Evolutionary conservation across 2,888 invertebrate genomes (phyloP).

Genomic region (Caenorhabditis wallacei): DNA sequence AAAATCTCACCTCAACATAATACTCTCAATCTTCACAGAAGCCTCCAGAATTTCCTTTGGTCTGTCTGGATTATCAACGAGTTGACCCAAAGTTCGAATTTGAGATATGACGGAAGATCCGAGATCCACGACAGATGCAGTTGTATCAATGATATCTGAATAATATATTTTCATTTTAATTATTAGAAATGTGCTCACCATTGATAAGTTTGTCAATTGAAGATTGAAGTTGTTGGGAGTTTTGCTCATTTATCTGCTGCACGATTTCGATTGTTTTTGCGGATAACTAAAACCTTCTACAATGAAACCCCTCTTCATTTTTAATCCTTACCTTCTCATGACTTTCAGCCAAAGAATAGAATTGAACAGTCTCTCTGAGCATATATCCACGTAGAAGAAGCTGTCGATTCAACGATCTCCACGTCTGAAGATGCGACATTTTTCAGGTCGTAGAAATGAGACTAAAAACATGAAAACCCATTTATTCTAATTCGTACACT

Average conservation of each 20-base stretch:
- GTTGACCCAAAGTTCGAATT: slow-evolving; percentile 88
- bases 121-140: slow-evolving; percentile 90
- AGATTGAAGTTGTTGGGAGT: slow-evolving; percentile 41
- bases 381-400: slow-evolving; percentile 89
- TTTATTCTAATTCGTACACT: slow-evolving; percentile 19
- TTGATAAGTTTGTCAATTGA: slow-evolving; percentile 60
- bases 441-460: neutral
- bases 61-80: slow-evolving; percentile 88
- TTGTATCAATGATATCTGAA: slow-evolving; percentile 87
- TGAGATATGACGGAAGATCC: slow-evolving; percentile 88
- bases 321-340: slow-evolving; percentile 83
- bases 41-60: slow-evolving; percentile 85
- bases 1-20: slow-evolving; percentile 78
- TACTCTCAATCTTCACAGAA: slow-evolving; percentile 84
- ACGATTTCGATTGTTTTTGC: slow-evolving; percentile 60
- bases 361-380: slow-evolving; percentile 89
- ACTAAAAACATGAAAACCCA: slow-evolving; percentile 17
- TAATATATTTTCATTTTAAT: too few relatives aligned
- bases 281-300: slow-evolving; percentile 35
- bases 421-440: slow-evolving; percentile 84
- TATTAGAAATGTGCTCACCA: slow-evolving; percentile 26
- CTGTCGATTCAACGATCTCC: slow-evolving; percentile 91
- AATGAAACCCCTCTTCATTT: too few relatives aligned
- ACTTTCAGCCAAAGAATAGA: slow-evolving; percentile 86
- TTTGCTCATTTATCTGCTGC: slow-evolving; percentile 48